Percentiles rank a stretch among this genome's conserved stretches.
Evolutionary conservation across 37 sponge, comb jelly and placozoan genomes (phyloP).

Genomic region (Halichondria panicea): DNA sequence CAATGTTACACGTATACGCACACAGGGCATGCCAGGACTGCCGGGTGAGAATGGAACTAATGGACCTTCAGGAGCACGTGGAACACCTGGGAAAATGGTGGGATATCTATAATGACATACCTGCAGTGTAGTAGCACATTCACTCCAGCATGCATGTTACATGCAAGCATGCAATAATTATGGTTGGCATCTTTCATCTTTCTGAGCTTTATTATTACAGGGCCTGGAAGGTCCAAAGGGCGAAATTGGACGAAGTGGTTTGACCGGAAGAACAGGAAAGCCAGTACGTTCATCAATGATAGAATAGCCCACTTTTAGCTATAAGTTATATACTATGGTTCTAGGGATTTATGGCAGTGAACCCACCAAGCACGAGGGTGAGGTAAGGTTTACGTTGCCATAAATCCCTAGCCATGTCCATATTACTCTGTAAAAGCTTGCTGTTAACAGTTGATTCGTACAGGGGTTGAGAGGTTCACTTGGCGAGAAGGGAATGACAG

Average conservation of each 20-base stretch:
- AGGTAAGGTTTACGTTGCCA: no score
- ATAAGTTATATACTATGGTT: no score
- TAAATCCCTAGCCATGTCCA: no score
- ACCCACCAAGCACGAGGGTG: background rate
- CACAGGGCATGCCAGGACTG: no score
- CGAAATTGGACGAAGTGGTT: background rate
- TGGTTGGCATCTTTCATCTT: background rate
- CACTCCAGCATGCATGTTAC: background rate
- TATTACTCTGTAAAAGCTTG: no score
- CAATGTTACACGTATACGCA: no score
- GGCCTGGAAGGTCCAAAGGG: background rate
- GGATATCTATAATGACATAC: background rate
- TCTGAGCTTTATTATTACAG: background rate
- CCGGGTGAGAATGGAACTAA: background rate
- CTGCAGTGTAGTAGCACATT: background rate
- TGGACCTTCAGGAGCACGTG: background rate
- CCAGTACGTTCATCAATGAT: background rate
- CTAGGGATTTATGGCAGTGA: background rate
- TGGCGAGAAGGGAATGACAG: background rate
- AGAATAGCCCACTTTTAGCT: background rate
- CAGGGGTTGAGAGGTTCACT: background rate
- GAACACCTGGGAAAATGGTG: background rate
- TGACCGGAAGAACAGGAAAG: background rate
- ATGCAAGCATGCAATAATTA: background rate
- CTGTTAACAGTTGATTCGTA: background rate